These are phyloP conservation scores for Allophyes oxyacanthae DNA, from an alignment of 2,888 invertebrate species.

Conservation along the genomic window DNA sequence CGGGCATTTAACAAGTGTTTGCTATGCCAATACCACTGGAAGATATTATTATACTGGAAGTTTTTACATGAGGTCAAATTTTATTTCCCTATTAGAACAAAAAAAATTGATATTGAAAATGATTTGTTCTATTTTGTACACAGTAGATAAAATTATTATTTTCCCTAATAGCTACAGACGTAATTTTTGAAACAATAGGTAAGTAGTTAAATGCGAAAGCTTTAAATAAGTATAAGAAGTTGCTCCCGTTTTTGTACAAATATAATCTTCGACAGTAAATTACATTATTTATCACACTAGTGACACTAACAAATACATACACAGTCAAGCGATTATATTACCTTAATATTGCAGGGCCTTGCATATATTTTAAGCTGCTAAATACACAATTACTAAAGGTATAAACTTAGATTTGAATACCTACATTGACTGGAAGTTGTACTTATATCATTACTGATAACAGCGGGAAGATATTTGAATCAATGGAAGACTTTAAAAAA, in stretches of 20 bases:
- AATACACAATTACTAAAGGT: constrained; percentile 34
- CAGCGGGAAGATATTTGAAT: constrained; percentile 20
- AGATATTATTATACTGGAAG: constrained; percentile 34
- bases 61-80: constrained; percentile 47
- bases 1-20: constrained; percentile 9
- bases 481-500: constrained; percentile 39
- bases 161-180: constrained; percentile 5
- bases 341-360: constrained; percentile 31
- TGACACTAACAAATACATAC: constrained; percentile 43
- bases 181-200: constrained; percentile 19
- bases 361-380: constrained; percentile 39
- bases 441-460: constrained; percentile 5
- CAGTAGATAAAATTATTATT: constrained; percentile 14
- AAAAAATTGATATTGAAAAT: constrained; percentile 15
- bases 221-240: constrained; percentile 56
- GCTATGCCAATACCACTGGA: constrained; percentile 7
- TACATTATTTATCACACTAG: constrained; percentile 32
- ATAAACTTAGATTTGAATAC: constrained; percentile 36
- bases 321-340: constrained; percentile 41
- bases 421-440: constrained; percentile 15
- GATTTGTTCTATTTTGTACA: constrained; percentile 22
- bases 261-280: constrained; percentile 44
- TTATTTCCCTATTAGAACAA: too few species aligned
- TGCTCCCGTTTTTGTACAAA: constrained; percentile 70
- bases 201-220: constrained; percentile 36